phyloP scores from a whole-genome alignment of 2,888 invertebrate species.

The Tridacna gigas region DNA sequence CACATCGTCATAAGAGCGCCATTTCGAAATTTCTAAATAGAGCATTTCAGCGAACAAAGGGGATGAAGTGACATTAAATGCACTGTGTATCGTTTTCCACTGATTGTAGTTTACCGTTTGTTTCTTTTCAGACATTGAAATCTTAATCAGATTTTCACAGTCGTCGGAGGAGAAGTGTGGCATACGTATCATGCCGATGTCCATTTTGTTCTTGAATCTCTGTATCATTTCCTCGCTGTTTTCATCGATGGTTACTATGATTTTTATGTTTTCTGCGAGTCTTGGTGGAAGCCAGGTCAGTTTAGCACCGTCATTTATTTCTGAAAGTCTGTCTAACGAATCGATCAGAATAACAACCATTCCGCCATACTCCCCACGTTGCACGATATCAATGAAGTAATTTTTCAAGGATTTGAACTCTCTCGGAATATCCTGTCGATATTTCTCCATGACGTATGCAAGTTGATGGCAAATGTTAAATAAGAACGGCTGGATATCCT shows the following conservation, averaged over 20 bases:
- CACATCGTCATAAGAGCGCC: constrained; percentile 74
- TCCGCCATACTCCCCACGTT: constrained; percentile 73
- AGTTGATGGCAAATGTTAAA: constrained; percentile 76
- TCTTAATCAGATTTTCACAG: constrained; percentile 73
- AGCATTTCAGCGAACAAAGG: constrained; percentile 76
- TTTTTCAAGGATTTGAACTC: constrained; percentile 72
- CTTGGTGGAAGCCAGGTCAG: constrained; percentile 79
- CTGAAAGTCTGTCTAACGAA: constrained; percentile 74
- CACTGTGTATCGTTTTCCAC: constrained; percentile 70
- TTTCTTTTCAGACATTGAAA: constrained; percentile 62
- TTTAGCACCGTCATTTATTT: constrained; percentile 72
- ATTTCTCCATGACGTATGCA: constrained; percentile 67
- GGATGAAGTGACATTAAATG: constrained; percentile 68
- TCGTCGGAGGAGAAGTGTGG: constrained; percentile 67
- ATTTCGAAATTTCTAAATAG: constrained; percentile 68
- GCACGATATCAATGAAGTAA: constrained; percentile 74
- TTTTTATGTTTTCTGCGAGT: constrained; percentile 74
- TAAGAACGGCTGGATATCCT: constrained; percentile 72
- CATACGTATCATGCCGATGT: constrained; percentile 65
- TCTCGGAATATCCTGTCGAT: constrained; percentile 68
- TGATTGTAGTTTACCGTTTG: constrained; percentile 74
- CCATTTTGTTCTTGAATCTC: constrained; percentile 70
- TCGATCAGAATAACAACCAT: constrained; percentile 78
- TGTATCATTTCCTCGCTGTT: constrained; percentile 69
- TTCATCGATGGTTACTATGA: constrained; percentile 76